Percentiles rank a stretch among this genome's conserved stretches.
These are phyloP conservation scores for Chaetura pelagica DNA, from an alignment of 2,113 vertebrate genomes.

Conservation along the genomic window DNA sequence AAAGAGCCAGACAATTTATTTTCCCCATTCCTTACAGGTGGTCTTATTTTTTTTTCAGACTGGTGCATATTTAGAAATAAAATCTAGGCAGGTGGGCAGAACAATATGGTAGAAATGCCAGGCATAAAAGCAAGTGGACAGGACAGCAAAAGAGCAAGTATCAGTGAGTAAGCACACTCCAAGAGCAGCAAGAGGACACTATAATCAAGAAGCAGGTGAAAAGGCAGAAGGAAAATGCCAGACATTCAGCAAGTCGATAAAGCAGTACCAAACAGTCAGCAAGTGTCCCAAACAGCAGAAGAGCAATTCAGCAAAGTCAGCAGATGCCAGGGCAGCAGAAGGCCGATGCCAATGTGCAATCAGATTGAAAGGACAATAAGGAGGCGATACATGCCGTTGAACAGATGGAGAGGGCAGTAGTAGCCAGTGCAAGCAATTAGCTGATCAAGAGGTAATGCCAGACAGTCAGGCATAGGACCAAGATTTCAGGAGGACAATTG, in stretches of 20 bases:
- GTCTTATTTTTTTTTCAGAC: slow-evolving; percentile 38
- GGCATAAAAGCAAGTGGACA: slow-evolving; percentile 54
- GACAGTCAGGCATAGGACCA: slow-evolving; percentile 59
- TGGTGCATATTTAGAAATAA: slow-evolving; percentile 64
- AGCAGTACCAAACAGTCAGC: slow-evolving; percentile 58
- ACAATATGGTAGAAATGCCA: slow-evolving; percentile 57
- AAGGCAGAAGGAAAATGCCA: slow-evolving; percentile 66
- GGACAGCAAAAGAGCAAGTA: slow-evolving; percentile 59
- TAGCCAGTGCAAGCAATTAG: slow-evolving; percentile 60
- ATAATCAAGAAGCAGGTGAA: slow-evolving; percentile 53
- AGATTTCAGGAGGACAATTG: slow-evolving; percentile 38
- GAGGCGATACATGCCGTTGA: background rate
- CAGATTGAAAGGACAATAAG: background rate
- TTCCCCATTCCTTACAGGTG: slow-evolving; percentile 59
- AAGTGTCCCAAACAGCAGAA: slow-evolving; percentile 71
- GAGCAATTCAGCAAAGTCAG: slow-evolving; percentile 60
- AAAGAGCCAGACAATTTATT: slow-evolving; percentile 27
- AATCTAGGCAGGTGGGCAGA: slow-evolving; percentile 62
- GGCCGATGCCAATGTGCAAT: background rate
- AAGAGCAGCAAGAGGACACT: slow-evolving; percentile 39
- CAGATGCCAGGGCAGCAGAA: slow-evolving; percentile 58
- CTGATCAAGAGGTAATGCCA: slow-evolving; percentile 55
- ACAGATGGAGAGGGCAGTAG: slow-evolving; percentile 46
- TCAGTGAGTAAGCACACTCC: slow-evolving; percentile 40
- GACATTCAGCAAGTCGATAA: slow-evolving; percentile 59